Evolutionary conservation across 2,888 invertebrate genomes (phyloP).

Genomic region (Hirtodrosophila histrioides): DNA sequence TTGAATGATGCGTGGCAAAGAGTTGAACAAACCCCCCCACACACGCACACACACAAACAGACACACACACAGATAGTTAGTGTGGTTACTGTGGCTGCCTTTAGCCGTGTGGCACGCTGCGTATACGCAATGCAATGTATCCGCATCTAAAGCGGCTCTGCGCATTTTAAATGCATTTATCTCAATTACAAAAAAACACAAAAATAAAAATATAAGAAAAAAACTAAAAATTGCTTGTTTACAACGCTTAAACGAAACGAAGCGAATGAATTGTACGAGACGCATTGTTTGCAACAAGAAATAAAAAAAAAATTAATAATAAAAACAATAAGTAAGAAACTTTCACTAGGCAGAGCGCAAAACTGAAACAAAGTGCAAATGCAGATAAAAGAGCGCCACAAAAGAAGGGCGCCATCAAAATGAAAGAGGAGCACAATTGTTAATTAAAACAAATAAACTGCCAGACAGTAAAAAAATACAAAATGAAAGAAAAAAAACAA

Average conservation of each 20-base stretch:
- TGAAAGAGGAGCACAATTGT: slow-evolving; percentile 55
- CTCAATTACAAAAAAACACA: slow-evolving; percentile 67
- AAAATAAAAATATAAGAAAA: slow-evolving; percentile 18
- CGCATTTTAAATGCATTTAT: slow-evolving; percentile 78
- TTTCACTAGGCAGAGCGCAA: slow-evolving; percentile 66
- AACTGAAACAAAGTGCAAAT: slow-evolving; percentile 67
- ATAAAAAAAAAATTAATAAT: slow-evolving; percentile 6
- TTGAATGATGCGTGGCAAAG: slow-evolving; percentile 55
- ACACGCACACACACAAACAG: slow-evolving; percentile 2
- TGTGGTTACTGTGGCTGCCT: background rate
- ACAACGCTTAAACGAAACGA: slow-evolving; percentile 61
- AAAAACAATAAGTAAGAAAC: slow-evolving; percentile 42
- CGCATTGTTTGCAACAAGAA: slow-evolving; percentile 69
- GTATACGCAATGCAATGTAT: slow-evolving; percentile 66
- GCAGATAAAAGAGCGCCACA: slow-evolving; percentile 48
- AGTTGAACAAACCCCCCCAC: slow-evolving; percentile 33
- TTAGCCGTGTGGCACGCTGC: slow-evolving; percentile 30
- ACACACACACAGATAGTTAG: slow-evolving; percentile 5
- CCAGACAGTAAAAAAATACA: slow-evolving; percentile 47
- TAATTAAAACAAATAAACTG: slow-evolving; percentile 79
- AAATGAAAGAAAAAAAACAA: background rate
- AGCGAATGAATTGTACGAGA: slow-evolving; percentile 53
- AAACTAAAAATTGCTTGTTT: slow-evolving; percentile 63
- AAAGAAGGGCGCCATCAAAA: slow-evolving; percentile 46
- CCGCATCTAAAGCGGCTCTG: slow-evolving; percentile 43